Conservation (phyloP, 2,797 vertebrate species). For the Danio jaintianensis region DNA sequence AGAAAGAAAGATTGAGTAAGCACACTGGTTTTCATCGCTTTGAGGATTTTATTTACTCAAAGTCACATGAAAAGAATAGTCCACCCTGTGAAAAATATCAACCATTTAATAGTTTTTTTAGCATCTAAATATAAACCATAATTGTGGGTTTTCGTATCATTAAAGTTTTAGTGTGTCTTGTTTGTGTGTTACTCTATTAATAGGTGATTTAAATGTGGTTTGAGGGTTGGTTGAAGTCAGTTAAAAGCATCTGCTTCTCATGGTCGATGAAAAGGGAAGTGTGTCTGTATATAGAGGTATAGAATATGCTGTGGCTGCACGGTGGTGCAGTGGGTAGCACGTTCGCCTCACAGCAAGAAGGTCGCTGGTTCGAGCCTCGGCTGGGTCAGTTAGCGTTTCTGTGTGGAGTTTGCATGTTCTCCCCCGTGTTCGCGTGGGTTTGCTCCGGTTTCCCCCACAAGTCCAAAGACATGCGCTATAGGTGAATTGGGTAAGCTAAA, state of each 20-base stretch:
- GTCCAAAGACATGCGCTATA: too few relatives aligned
- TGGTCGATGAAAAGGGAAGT: neutral
- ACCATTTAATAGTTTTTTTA: neutral
- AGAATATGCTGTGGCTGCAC: neutral
- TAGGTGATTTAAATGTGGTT: neutral
- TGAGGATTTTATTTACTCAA: neutral
- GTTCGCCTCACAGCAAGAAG: too few relatives aligned
- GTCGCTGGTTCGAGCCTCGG: too few relatives aligned
- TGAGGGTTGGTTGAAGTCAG: neutral
- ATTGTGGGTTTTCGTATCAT: neutral
- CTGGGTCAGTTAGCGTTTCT: too few relatives aligned
- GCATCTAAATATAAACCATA: neutral
- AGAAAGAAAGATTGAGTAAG: neutral
- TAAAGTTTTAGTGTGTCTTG: neutral
- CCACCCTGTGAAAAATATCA: neutral
- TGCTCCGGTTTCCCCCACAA: too few relatives aligned
- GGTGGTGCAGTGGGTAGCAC: too few relatives aligned
- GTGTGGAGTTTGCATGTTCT: too few relatives aligned
- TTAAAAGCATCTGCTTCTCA: neutral
- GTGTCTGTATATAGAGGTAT: neutral
- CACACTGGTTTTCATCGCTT: neutral
- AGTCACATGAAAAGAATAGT: neutral
- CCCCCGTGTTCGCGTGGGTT: too few relatives aligned
- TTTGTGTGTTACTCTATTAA: neutral
- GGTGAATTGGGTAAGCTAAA: too few relatives aligned